Conservation (phyloP, 2,888 invertebrate species). For the Lobophora halterata region DNA sequence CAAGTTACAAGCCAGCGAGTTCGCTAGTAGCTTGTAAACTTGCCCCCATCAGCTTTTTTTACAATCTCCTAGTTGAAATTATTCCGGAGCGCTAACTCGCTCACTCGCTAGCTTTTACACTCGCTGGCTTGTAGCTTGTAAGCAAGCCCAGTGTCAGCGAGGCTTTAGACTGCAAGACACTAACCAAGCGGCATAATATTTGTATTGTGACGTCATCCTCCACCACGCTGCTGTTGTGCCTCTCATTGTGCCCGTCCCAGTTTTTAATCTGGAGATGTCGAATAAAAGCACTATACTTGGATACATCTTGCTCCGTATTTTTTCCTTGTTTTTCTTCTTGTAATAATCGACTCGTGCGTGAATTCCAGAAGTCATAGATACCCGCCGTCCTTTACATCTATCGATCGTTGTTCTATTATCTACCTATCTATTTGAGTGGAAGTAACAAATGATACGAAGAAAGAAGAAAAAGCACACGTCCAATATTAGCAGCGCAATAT, state of each 20-base stretch:
- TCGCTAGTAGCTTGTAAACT: no score
- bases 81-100: no score
- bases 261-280: constrained; percentile 76
- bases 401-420: constrained; percentile 30
- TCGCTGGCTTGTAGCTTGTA: no score
- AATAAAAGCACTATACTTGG: constrained; percentile 71
- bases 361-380: constrained; percentile 36
- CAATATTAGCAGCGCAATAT: constrained; percentile 50
- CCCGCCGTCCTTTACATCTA: constrained; percentile 20
- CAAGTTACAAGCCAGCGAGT: no score
- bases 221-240: constrained; percentile 47
- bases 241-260: constrained; percentile 68
- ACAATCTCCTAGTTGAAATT: no score
- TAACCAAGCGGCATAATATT: constrained; percentile 57
- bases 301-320: constrained; percentile 60
- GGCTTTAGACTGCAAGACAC: constrained; percentile 37
- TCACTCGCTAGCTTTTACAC: no score
- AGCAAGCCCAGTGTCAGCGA: no score
- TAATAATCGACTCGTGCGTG: constrained; percentile 57
- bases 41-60: no score
- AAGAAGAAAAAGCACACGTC: constrained; percentile 52
- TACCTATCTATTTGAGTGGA: constrained; percentile 23
- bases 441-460: constrained; percentile 41
- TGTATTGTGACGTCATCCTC: constrained; percentile 57
- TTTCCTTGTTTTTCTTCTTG: constrained; percentile 61